phyloP scores from a whole-genome alignment of 2,888 invertebrate genomes.

The Punctoribates punctum region DNA sequence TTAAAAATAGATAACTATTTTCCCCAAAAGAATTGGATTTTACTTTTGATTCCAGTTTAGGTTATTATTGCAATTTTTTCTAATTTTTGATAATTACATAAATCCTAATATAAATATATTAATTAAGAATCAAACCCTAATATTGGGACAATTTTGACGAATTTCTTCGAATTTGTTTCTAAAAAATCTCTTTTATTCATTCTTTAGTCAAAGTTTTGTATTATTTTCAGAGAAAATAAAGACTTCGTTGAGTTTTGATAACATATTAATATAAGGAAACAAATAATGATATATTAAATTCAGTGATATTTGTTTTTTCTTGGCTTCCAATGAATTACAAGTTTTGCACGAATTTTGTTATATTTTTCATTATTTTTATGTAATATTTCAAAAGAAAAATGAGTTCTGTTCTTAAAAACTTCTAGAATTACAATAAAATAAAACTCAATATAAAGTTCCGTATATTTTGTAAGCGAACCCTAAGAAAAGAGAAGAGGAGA shows the following conservation, averaged over 20 bases:
- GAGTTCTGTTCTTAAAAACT: not conserved
- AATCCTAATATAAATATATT: too few relatives aligned
- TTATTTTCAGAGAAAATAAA: not conserved
- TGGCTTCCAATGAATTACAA: not conserved
- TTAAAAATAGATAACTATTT: too few relatives aligned
- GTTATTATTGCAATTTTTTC: too few relatives aligned
- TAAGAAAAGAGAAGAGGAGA: not conserved
- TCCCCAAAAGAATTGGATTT: too few relatives aligned
- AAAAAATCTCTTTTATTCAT: not conserved
- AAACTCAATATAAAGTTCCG: not conserved
- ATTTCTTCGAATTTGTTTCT: too few relatives aligned
- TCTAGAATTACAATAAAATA: constrained; percentile 21
- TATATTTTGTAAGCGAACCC: too few relatives aligned
- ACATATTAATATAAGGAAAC: not conserved
- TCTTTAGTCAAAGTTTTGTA: not conserved
- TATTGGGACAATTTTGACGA: too few relatives aligned
- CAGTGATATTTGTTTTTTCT: not conserved
- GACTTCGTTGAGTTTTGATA: not conserved
- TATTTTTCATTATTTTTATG: constrained; percentile 1
- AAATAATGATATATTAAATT: not conserved
- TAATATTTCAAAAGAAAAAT: not conserved
- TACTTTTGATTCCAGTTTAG: too few relatives aligned
- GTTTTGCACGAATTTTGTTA: constrained; percentile 17
- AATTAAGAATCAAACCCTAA: too few relatives aligned
- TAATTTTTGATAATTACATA: too few relatives aligned